Evolutionary conservation across 2,113 vertebrate genomes (phyloP), one percentile per base, ranked within the genome.

Genomic region (Circaetus gallicus): DNA sequence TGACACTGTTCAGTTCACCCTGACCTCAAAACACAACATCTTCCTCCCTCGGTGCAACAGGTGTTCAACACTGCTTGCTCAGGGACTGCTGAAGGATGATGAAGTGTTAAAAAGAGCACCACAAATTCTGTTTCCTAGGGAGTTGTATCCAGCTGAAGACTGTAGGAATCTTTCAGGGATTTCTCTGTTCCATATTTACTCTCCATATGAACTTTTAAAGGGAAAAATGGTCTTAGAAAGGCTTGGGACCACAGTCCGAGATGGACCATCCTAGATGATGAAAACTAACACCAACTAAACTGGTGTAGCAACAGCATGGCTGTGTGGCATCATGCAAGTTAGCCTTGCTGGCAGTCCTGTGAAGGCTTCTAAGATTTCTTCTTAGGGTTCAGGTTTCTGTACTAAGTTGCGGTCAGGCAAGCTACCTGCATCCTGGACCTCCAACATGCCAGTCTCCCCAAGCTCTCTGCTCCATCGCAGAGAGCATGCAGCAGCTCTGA

Each of bases 181-280:
- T 67, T 72, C 28, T 70, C 16, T 77, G 11, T 58, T 28, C 17
- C n/a, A 8, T 61, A n/a, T 53, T 47, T 45, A 42, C 6, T 69
- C 47, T 16, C 43, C 17, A 47, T 2, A 0, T 13, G 12, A 86
- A 50, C 8, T 67, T 80, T 28, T 16, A 83, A 82, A 70, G 13
- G 42, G 16, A 62, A 77, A 86, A 52, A 59, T 7, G 2, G 28
- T 16, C 36, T 66, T 34, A 61, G 59, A 61, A 92, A 65, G 63
- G 10, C 25, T 69, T 14, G 3, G 50, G 66, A 50, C 11, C 0
- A 3, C 53, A 32, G 10, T 32, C 26, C 0, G 2, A 85, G 34
- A 42, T 20, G 21, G 36, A 32, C 8, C 58, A 72, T 52, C 13
- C 38, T 40, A 25, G 45, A 56, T 20, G 10, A 56, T 47, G 50